phyloP scores from a whole-genome alignment of 92 coral and sea anemone genomes.

The Parazoanthus swiftii region DNA sequence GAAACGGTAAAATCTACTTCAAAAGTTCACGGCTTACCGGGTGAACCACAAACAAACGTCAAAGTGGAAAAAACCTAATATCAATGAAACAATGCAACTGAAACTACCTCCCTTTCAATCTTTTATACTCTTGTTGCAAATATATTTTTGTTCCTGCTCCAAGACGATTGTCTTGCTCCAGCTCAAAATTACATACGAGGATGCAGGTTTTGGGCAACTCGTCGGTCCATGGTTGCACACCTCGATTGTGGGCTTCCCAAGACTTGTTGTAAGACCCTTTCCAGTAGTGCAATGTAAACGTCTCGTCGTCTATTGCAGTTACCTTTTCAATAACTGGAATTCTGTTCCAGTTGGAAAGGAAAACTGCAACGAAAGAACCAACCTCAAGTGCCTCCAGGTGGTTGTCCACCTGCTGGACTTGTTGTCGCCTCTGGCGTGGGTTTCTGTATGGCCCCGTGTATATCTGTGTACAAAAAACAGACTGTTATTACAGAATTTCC shows the following conservation, averaged over 20 bases:
- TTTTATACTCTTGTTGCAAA: background rate
- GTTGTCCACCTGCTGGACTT: background rate
- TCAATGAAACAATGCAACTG: background rate
- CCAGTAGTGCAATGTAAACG: slow-evolving; percentile 4
- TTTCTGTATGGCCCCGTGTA: slow-evolving; percentile 36
- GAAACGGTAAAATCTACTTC: background rate
- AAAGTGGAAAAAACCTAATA: background rate
- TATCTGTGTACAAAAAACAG: background rate
- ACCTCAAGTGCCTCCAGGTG: slow-evolving; percentile 2
- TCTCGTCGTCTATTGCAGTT: background rate
- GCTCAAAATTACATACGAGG: slow-evolving; percentile 32
- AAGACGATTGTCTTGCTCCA: slow-evolving; percentile 4
- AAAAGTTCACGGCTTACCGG: slow-evolving; percentile 2
- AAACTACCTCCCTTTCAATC: background rate
- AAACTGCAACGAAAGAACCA: slow-evolving; percentile 14
- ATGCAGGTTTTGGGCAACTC: slow-evolving; percentile 27
- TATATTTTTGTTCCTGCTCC: background rate
- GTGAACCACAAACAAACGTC: background rate
- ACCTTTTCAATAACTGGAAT: slow-evolving; percentile 35
- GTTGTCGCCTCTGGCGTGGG: background rate
- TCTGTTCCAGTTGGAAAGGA: slow-evolving; percentile 30
- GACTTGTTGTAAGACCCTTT: slow-evolving; percentile 38
- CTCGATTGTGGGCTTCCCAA: slow-evolving; percentile 25
- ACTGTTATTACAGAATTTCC: too few relatives aligned
- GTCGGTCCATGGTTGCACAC: slow-evolving; percentile 9